Percentiles rank a stretch among this genome's conserved stretches.
Conservation (phyloP, 2,888 invertebrate genomes). For the Raillietiella orientalis region DNA sequence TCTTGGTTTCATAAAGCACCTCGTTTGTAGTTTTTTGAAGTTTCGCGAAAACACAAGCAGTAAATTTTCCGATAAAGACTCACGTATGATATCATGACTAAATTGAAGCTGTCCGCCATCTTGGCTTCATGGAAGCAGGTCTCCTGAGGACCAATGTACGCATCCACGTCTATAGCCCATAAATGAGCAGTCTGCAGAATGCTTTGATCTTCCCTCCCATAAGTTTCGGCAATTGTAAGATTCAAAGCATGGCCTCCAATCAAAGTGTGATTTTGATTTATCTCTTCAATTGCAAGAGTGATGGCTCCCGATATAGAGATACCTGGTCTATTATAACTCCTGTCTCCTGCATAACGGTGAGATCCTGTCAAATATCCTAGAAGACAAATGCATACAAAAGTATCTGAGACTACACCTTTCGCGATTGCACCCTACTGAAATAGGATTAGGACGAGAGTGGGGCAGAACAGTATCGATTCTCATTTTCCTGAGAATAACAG, state of each 20-base stretch:
- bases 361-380: constrained; percentile 61
- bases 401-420: too few species aligned
- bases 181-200: constrained; percentile 50
- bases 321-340: constrained; percentile 18
- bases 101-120: constrained; percentile 70
- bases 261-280: constrained; percentile 14
- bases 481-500: too few species aligned
- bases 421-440: too few species aligned
- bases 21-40: too few species aligned
- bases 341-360: constrained; percentile 36
- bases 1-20: too few species aligned
- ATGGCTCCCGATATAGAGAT: constrained; percentile 30
- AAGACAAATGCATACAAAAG: too few species aligned
- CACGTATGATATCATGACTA: constrained; percentile 88
- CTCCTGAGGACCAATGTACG: constrained; percentile 63
- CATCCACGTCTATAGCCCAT: constrained; percentile 51
- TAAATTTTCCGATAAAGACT: too few species aligned
- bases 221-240: constrained; percentile 61
- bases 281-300: constrained; percentile 49
- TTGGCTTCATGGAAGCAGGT: constrained; percentile 73
- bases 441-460: too few species aligned
- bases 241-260: constrained; percentile 32
- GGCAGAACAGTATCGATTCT: too few species aligned
- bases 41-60: too few species aligned
- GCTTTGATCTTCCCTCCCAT: constrained; percentile 55